A percentile compares a stretch with the other conserved stretches of the same genome.
These are phyloP conservation scores for Neolamprologus ventralis DNA, from an alignment of 2,113 vertebrate species.

Conservation along the genomic window DNA sequence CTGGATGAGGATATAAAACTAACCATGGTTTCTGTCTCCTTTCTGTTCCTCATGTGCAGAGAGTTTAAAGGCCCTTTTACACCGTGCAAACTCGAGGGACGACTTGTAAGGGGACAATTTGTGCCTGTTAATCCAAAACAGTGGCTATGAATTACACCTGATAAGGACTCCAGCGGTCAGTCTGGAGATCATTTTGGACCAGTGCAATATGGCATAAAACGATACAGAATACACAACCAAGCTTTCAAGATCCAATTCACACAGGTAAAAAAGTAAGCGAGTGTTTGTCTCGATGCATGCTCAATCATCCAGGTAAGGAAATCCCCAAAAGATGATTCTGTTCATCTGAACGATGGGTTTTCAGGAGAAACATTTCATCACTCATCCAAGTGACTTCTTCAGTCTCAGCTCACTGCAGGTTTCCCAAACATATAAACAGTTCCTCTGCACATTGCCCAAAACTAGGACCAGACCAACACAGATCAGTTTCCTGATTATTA, in stretches of 20 bases:
- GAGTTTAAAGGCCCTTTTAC: not conserved
- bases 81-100: not conserved
- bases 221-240: not conserved
- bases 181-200: not conserved
- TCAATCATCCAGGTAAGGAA: not conserved
- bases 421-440: not conserved
- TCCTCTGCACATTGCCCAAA: fast-evolving
- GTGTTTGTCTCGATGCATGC: not conserved
- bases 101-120: not conserved
- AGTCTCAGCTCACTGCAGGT: not conserved
- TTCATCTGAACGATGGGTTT: not conserved
- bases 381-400: not conserved
- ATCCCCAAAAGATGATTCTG: not conserved
- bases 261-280: not conserved
- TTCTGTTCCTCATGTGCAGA: not conserved
- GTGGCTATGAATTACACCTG: not conserved
- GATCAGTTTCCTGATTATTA: not conserved
- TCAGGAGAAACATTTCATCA: not conserved
- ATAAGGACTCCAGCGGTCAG: not conserved
- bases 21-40: not conserved
- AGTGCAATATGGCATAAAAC: not conserved
- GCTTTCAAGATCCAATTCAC: not conserved
- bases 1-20: not conserved
- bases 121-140: not conserved
- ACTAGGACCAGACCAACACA: not conserved